Conservation (phyloP, 2,113 vertebrate species). For the Cyprinodon variegatus region DNA sequence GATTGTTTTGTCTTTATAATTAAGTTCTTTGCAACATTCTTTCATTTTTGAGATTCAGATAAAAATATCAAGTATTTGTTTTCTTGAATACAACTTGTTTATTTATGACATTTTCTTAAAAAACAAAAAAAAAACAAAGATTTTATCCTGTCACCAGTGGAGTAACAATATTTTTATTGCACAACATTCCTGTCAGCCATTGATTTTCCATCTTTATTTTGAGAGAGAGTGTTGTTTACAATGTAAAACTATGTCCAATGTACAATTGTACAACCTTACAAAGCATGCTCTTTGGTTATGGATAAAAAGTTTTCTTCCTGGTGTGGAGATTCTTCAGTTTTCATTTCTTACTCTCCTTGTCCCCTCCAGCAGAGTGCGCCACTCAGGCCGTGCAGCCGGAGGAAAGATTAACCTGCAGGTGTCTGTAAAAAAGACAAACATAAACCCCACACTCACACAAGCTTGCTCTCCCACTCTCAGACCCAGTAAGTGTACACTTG, state of each 20-base stretch:
- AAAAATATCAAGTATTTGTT: no score
- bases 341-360: constrained; percentile 53
- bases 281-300: background rate
- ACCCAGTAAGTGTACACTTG: constrained; percentile 55
- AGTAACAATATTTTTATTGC: no score
- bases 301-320: background rate
- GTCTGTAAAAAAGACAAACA: constrained; percentile 36
- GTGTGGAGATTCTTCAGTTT: background rate
- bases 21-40: background rate
- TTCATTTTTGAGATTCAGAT: no score
- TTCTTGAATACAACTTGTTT: background rate
- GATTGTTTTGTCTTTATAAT: background rate
- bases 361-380: constrained; percentile 76
- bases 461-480: constrained; percentile 31
- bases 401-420: constrained; percentile 71
- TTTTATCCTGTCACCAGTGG: no score
- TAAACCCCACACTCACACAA: constrained; percentile 27
- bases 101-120: background rate
- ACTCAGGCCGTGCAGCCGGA: constrained; percentile 58
- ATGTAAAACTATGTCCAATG: background rate
- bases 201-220: background rate
- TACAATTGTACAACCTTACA: background rate
- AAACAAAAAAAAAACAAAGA: no score
- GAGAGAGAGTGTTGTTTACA: background rate
- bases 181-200: background rate